Evolutionary conservation across 2,797 vertebrate genomes (phyloP).

Genomic region (Phalanger gymnotis): DNA sequence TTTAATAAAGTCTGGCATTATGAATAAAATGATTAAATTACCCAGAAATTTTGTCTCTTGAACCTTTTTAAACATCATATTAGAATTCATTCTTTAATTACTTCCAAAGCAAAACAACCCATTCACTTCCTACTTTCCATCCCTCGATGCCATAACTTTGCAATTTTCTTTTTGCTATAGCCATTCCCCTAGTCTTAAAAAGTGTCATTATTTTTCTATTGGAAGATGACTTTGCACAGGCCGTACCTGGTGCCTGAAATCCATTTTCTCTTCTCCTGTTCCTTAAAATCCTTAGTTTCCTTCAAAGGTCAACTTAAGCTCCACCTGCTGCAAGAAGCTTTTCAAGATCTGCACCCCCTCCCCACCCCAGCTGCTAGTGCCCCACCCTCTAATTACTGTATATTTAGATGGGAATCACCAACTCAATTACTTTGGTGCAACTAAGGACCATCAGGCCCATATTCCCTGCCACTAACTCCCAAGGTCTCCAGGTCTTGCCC

Average conservation of each 20-base stretch:
- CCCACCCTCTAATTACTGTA: not conserved
- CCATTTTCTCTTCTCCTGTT: not conserved
- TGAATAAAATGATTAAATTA: not conserved
- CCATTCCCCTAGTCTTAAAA: not conserved
- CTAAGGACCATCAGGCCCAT: not conserved
- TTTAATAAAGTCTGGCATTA: not conserved
- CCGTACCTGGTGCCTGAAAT: not conserved
- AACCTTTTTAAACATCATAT: not conserved
- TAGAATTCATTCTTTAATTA: not conserved
- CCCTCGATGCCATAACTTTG: not conserved
- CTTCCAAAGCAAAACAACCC: not conserved
- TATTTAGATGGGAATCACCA: not conserved
- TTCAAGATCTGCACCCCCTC: not conserved
- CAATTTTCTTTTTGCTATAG: not conserved
- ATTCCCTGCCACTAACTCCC: not conserved
- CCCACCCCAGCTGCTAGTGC: not conserved
- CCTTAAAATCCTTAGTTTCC: not conserved
- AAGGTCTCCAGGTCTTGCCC: not conserved
- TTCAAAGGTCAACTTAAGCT: not conserved
- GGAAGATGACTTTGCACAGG: not conserved
- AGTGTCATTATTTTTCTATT: not conserved
- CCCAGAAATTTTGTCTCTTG: not conserved
- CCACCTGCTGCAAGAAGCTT: not conserved
- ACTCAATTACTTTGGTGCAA: not conserved
- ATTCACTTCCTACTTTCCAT: not conserved